A percentile compares a stretch with the other conserved stretches of the same genome.
phyloP scores from a whole-genome alignment of 2,797 vertebrate species.

The Ispidina picta region DNA sequence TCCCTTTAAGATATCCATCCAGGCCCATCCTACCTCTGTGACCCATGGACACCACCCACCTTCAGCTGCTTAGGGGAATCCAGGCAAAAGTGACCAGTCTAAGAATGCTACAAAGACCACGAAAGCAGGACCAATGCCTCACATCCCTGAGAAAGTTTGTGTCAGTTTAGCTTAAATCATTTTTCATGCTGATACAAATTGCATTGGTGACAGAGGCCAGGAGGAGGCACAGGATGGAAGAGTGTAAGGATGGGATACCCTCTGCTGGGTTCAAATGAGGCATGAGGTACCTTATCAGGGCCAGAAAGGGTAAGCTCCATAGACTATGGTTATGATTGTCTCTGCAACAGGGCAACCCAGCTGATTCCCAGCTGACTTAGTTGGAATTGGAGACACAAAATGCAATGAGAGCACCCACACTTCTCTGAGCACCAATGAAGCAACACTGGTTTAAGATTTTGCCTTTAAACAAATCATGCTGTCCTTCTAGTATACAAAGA shows the following conservation, averaged over 20 bases:
- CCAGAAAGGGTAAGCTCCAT: not conserved
- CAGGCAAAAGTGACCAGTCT: not conserved
- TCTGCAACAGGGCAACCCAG: not conserved
- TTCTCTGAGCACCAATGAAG: not conserved
- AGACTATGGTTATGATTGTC: not conserved
- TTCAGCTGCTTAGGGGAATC: too few species aligned
- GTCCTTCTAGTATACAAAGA: not conserved
- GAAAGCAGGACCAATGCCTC: not conserved
- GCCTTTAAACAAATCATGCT: not conserved
- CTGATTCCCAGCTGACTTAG: not conserved
- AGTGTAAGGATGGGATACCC: not conserved
- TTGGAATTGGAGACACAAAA: not conserved
- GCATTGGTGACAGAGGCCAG: not conserved
- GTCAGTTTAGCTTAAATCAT: not conserved
- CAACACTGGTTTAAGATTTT: not conserved
- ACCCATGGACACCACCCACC: fast-evolving
- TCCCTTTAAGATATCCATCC: not conserved
- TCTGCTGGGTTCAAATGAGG: not conserved
- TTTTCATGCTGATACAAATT: not conserved
- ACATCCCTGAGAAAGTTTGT: not conserved
- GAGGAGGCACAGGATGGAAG: not conserved
- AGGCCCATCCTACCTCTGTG: not conserved
- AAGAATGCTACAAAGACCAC: not conserved
- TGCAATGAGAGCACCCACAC: not conserved
- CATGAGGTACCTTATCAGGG: not conserved